A percentile compares a stretch with the other conserved stretches of the same genome.
These are phyloP conservation scores for Austrofundulus limnaeus DNA, from an alignment of 2,113 vertebrate genomes.

Conservation along the genomic window DNA sequence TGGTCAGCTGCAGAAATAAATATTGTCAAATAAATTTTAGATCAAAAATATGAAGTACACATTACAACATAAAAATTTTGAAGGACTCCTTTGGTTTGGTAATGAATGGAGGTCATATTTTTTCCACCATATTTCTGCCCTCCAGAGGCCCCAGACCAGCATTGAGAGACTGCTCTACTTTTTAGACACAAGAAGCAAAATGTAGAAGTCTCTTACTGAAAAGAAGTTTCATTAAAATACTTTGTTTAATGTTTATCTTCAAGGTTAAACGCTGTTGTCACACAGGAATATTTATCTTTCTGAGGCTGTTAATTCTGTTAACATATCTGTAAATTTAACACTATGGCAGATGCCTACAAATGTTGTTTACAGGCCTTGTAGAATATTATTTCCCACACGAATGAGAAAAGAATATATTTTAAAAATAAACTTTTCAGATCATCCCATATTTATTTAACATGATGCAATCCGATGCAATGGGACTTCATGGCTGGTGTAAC, in stretches of 20 bases:
- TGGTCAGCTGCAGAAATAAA: background rate
- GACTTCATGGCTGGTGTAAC: background rate
- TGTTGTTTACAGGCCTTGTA: background rate
- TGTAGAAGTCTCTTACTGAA: conserved; percentile 8
- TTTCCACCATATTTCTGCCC: conserved; percentile 1
- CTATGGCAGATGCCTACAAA: background rate
- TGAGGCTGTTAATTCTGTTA: background rate
- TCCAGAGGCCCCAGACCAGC: background rate
- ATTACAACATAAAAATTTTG: background rate
- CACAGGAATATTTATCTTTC: background rate
- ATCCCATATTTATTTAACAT: conserved; percentile 5
- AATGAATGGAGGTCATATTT: conserved; percentile 1
- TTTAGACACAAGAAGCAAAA: conserved; percentile 5
- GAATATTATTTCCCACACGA: no score
- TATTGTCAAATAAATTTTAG: conserved; percentile 1
- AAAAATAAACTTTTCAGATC: background rate
- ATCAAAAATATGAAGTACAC: background rate
- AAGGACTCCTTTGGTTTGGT: background rate
- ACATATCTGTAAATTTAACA: conserved; percentile 7
- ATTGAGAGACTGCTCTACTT: no score
- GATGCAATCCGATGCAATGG: background rate
- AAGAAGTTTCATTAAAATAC: background rate
- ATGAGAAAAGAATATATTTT: background rate
- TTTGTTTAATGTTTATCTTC: no score
- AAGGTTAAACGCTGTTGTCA: background rate